Evolutionary conservation across 2,888 invertebrate species (phyloP), one percentile per base, ranked within the genome.

Genomic region (Uloborus plumipes): DNA sequence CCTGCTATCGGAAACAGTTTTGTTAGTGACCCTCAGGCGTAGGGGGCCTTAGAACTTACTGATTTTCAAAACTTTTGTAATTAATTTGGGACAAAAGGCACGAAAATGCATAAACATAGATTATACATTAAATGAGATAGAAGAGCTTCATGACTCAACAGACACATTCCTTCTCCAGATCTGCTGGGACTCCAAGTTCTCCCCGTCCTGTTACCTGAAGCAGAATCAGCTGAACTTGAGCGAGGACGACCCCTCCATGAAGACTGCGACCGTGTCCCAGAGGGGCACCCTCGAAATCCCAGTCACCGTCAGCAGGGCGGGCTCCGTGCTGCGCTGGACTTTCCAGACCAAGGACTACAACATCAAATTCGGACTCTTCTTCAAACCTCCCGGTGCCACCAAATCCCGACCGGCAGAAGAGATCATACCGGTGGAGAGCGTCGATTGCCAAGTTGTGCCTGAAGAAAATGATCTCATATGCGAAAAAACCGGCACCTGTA

Each of bases 301-400:
- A 0, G 80, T 74, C 14, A 70, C 74, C 7, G 65, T 81, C 6
- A 22, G 20, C 0, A 26, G 3, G 14, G 7, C 69, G 1, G 80
- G 80, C 0, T 64, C 64, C 2, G 18, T 81, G n/a, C 51, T 81
- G 20, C 74, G 65, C 16, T 81, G 74, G 74, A 49, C 49, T 15
- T 81, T 81, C 58, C 61, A 49, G 59, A 81, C 80, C 50, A 81
- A 81, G 31, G 80, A 81, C 9, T 74, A 70, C 64, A 81, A 81
- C 51, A 81, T 81, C 31, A 18, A 49, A 13, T 81, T 81, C 14
- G 80, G 80, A 31, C 65, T 81, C 0, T 81, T 70, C 22, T 62
- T 31, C 50, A 77, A 58, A 47, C 53, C 16, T 13, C 18, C 31
- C n/a, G 55, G 50, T 0, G 9, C 47, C n/a, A 39, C 39, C 13